phyloP scores from a whole-genome alignment of 2,888 invertebrate species.

The Lasioglossum malachurum region DNA sequence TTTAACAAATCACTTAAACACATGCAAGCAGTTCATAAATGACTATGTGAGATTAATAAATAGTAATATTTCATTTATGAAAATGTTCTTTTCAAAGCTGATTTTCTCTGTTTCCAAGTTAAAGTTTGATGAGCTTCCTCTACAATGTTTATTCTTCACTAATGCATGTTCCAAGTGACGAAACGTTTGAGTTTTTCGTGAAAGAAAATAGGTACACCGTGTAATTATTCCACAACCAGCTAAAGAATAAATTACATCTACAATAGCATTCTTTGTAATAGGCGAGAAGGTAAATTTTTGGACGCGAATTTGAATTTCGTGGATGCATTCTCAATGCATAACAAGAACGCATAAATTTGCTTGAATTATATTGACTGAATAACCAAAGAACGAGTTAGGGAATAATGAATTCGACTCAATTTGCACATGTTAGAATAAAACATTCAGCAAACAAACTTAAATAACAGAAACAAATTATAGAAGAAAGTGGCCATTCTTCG shows the following conservation, averaged over 20 bases:
- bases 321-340: constrained; percentile 14
- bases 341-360: constrained; percentile 29
- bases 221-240: neutral
- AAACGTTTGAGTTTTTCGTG: neutral
- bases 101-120: neutral
- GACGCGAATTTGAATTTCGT: constrained; percentile 27
- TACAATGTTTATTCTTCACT: neutral
- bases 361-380: constrained; percentile 39
- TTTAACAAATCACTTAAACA: neutral
- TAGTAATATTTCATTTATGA: neutral
- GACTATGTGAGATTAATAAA: neutral
- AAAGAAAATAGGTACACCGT: neutral
- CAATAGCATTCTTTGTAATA: constrained; percentile 3
- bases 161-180: neutral
- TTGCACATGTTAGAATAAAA: constrained; percentile 32
- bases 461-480: neutral
- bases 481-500: neutral
- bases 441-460: constrained; percentile 2
- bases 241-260: neutral
- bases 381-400: constrained; percentile 32
- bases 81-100: neutral
- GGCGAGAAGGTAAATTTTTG: neutral
- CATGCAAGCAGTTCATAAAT: neutral
- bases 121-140: neutral
- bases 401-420: constrained; percentile 30